Evolutionary conservation across 2,888 invertebrate genomes (phyloP).

Genomic region (Drosophila birchii): DNA sequence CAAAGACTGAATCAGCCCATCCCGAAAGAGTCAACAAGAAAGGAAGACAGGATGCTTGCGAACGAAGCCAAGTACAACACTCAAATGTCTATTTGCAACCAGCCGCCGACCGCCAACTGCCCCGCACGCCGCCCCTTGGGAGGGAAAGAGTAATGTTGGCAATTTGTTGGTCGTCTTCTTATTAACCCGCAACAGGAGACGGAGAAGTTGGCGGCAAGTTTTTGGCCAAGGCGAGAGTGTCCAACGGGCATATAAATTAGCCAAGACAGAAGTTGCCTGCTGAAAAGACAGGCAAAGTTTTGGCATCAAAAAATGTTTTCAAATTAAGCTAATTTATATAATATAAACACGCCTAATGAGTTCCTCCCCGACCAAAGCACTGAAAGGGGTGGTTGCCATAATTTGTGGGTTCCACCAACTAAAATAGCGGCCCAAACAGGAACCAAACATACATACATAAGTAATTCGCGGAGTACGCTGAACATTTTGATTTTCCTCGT

Average conservation of each 20-base stretch:
- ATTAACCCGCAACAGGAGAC: conserved; percentile 75
- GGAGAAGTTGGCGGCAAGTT: conserved; percentile 70
- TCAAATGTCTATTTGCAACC: conserved; percentile 76
- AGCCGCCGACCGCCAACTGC: conserved; percentile 14
- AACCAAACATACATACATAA: conserved; percentile 27
- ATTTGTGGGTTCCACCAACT: conserved; percentile 22
- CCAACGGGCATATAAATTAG: conserved; percentile 81
- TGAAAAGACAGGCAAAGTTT: conserved; percentile 67
- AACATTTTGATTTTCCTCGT: conserved; percentile 52
- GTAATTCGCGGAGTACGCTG: conserved; percentile 18
- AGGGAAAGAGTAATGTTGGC: conserved; percentile 72
- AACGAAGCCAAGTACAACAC: conserved; percentile 70
- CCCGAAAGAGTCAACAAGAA: conserved; percentile 65
- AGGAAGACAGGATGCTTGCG: conserved; percentile 45
- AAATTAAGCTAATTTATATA: conserved; percentile 80
- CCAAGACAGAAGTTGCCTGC: conserved; percentile 60
- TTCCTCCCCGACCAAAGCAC: conserved; percentile 43
- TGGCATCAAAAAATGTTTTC: conserved; percentile 79
- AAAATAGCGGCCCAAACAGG: conserved; percentile 16
- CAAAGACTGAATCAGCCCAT: conserved; percentile 56
- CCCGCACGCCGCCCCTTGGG: conserved; percentile 1
- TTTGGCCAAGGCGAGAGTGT: conserved; percentile 77
- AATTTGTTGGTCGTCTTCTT: conserved; percentile 74
- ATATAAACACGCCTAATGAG: conserved; percentile 80
- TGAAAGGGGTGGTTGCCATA: conserved; percentile 23